Base-by-base conservation (phyloP, 2,113 vertebrate genomes). In the Pao palembangensis region DNA sequence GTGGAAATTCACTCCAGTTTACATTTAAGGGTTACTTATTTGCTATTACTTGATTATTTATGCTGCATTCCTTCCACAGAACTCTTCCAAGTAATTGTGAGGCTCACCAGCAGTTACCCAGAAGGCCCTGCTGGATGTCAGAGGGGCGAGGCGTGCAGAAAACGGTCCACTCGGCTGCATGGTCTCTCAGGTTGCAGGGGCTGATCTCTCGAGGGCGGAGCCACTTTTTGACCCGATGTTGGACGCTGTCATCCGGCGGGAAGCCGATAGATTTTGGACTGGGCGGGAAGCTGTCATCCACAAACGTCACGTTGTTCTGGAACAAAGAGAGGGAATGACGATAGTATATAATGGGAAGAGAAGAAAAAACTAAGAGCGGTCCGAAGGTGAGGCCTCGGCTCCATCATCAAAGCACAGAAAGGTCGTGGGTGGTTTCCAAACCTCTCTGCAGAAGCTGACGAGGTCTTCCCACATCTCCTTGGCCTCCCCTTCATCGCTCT, bases 381-480 rank as follows among this genome's bases (percentile, higher is more conserved):
- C n/a, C n/a, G n/a, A n/a, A n/a, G n/a, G n/a, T 23, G 21, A 23
- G 21, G 21, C 2, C 21, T 23, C 21, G 21, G 21, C 21, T 23
- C 21, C 21, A 23, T 23, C 21, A 23, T 3, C 21, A 3, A 23
- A 23, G 21, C 14, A 4, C 25, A 6, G 6, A 28, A 28, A 28
- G 3, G 3, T 25, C 23, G 23, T 5, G 23, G 20, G 2, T 3
- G 6, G 10, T 14, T 12, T 8, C 28, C 73, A 2, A 4, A 94
- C 94, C 93, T 95, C 90, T 64, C 81, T 86, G 85, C 94, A 96
- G 87, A 96, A 95, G 69, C 88, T 83, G 64, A 94, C 88, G 0
- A 96, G 94, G 73, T 93, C 92, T 61, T 95, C 93, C 94, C 92
- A 95, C 42, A 94, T 88, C 7, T 92, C 91, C 21, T 91, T 94